Base-by-base conservation (phyloP, 2,888 invertebrate genomes). In the Netelia virgata region DNA sequence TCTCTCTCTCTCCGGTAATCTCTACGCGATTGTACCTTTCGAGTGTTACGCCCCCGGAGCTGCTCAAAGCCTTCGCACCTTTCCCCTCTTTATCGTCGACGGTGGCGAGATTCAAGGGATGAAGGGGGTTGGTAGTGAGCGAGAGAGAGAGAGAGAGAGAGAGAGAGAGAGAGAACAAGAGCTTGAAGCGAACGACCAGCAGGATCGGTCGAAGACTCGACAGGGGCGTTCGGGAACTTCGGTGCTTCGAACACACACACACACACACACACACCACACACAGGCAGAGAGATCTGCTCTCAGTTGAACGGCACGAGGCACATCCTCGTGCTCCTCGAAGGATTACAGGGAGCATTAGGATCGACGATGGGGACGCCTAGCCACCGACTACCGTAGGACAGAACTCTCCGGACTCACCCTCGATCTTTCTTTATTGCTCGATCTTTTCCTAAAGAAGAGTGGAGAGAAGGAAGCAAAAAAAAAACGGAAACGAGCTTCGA, bases 271-370 rank as follows among this genome's bases (percentile, higher is more conserved):
- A 55, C 2, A 10, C 20, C 9, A 18, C 3, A 14, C 11, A 50
- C 50, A 50, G 50, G 2, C 3, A 2, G 50, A n/a, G 16, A 57
- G 57, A 57, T 57, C 57, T 57, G 50, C 59, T 69, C 77, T 47
- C 69, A 61, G 47, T 70, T 41, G 78, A 57, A 61, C 47, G n/a
- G 53, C 23, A 28, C 75, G 63, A 47, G 66, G 68, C 57, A 64
- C 72, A 73, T 79, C 69, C 66, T 43, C 55, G 61, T 18, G 57
- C 57, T 47, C 14, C 8, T 16, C 63, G 55, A 18, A 82, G 86
- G 86, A 84, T 86, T 86, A 86, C 84, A 77, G 55, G 36, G 75
- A 57, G 86, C 76, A 86, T 86, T 82, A 83, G 81, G 57, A 18
- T 57, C 57, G 57, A 18, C 57, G 57, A 57, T 57, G 57, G 57